Conservation (phyloP, 2,797 vertebrate species). For the Poecile montanus region DNA sequence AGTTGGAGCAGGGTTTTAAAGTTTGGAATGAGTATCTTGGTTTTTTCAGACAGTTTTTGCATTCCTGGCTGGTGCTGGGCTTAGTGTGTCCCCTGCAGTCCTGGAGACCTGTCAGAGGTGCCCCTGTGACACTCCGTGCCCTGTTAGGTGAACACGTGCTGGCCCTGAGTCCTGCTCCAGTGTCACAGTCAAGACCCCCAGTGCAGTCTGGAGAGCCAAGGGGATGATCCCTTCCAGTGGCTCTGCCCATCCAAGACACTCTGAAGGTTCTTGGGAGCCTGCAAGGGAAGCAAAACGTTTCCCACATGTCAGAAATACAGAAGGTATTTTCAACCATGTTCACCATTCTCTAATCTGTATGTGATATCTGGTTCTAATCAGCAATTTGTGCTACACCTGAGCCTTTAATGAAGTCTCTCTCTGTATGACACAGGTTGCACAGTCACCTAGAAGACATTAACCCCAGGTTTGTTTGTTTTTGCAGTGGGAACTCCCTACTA, state of each 20-base stretch:
- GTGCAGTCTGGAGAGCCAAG: neutral
- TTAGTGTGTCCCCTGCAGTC: neutral
- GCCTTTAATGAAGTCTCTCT: neutral
- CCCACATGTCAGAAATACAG: neutral
- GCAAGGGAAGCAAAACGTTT: neutral
- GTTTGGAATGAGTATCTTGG: neutral
- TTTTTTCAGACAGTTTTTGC: neutral
- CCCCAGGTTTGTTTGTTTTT: conserved; percentile 28
- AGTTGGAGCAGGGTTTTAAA: neutral
- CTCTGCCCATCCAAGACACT: neutral
- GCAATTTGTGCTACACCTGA: neutral
- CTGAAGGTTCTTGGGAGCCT: neutral
- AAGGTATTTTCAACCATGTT: neutral
- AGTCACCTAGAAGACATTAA: neutral
- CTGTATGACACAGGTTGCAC: neutral
- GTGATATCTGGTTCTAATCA: neutral
- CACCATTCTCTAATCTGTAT: neutral
- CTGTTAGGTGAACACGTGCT: rapidly evolving
- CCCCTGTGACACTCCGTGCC: rapidly evolving
- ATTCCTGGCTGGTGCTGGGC: neutral
- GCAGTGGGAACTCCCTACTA: conserved; percentile 87
- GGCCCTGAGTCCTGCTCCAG: neutral
- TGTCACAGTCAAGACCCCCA: rapidly evolving
- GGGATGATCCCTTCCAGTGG: neutral
- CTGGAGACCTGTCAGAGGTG: neutral